Evolutionary conservation across 2,797 vertebrate species (phyloP).

Genomic region (Loriculus beryllinus): DNA sequence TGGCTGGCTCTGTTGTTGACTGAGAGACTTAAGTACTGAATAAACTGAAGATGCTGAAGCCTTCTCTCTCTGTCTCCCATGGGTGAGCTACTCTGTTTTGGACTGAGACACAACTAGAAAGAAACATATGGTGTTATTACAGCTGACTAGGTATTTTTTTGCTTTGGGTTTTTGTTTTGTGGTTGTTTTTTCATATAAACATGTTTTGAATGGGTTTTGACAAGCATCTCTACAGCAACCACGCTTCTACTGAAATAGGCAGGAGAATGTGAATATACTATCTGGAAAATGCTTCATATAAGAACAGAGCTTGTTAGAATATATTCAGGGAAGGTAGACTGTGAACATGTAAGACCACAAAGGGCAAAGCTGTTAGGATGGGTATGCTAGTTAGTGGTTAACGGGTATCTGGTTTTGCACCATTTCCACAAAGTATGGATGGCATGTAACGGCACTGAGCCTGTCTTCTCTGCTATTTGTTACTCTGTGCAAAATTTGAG

Average conservation of each 20-base stretch:
- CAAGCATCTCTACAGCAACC: neutral
- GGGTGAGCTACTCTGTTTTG: neutral
- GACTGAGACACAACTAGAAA: neutral
- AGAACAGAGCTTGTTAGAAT: neutral
- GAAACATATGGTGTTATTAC: neutral
- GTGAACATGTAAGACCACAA: neutral
- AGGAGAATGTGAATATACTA: rapidly evolving
- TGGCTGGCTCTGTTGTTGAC: neutral
- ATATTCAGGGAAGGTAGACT: neutral
- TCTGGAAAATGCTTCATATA: neutral
- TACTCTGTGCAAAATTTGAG: neutral
- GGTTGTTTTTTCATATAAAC: neutral
- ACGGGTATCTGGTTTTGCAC: rapidly evolving
- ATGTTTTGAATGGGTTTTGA: neutral
- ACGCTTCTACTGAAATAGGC: neutral
- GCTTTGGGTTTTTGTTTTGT: neutral
- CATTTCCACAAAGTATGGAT: neutral
- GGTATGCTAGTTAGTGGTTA: neutral
- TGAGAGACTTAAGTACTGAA: neutral
- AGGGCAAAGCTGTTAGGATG: neutral
- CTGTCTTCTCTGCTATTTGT: rapidly evolving
- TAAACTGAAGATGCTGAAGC: neutral
- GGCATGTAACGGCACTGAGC: rapidly evolving
- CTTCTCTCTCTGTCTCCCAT: neutral
- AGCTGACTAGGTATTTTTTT: neutral